Evolutionary conservation across 2,113 vertebrate species (phyloP).

Genomic region (Tylochromis polylepis): DNA sequence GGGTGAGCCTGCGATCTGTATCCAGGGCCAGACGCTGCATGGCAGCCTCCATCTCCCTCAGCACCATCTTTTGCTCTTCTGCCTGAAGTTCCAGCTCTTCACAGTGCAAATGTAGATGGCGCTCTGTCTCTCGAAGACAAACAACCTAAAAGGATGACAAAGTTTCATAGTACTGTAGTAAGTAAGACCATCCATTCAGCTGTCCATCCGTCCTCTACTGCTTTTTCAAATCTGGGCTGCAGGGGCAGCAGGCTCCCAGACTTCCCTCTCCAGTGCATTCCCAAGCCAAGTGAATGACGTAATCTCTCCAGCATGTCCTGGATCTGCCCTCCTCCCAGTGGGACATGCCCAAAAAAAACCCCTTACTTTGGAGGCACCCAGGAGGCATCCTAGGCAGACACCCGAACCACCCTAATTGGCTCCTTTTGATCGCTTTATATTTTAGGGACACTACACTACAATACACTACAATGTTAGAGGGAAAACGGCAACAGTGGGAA

Average conservation of each 20-base stretch:
- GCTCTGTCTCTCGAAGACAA: constrained; percentile 76
- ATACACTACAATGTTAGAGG: neutral
- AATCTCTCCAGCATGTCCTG: neutral
- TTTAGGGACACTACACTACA: neutral
- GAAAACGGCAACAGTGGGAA: neutral
- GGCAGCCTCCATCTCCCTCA: constrained; percentile 74
- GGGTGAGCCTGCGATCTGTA: constrained; percentile 77
- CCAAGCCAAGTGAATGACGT: neutral
- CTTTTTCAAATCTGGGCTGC: neutral
- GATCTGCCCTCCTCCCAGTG: neutral
- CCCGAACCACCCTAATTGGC: neutral
- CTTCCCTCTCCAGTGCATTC: neutral
- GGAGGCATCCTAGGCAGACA: neutral
- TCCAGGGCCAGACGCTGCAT: constrained; percentile 78
- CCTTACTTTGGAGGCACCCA: neutral
- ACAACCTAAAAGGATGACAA: constrained; percentile 75
- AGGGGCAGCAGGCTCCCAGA: neutral
- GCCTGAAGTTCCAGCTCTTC: constrained; percentile 79
- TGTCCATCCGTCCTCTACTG: neutral
- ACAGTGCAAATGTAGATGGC: constrained; percentile 72
- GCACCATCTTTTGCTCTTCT: constrained; percentile 65
- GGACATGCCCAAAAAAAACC: neutral
- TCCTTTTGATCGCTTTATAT: neutral
- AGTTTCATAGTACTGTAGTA: neutral
- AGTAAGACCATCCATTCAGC: neutral